These are phyloP conservation scores for Piprites chloris DNA, from an alignment of 2,113 vertebrate genomes.

Conservation along the genomic window DNA sequence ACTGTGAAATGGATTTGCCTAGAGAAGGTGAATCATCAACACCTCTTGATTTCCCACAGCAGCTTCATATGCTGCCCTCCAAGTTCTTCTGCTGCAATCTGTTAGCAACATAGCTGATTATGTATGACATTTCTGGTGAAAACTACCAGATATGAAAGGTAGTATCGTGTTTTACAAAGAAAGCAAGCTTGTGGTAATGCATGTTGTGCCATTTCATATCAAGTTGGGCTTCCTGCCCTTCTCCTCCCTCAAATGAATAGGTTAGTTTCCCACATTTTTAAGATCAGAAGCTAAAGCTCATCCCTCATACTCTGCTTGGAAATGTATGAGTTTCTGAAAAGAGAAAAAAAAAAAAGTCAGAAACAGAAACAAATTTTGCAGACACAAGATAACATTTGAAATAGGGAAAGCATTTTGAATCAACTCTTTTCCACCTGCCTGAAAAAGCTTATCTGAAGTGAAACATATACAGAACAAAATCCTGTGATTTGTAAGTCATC, in stretches of 20 bases:
- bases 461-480: background rate
- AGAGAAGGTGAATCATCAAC: background rate
- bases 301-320: background rate
- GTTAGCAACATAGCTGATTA: background rate
- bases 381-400: background rate
- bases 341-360: background rate
- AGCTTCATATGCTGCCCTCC: background rate
- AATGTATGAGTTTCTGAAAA: background rate
- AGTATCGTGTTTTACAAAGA: background rate
- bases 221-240: background rate
- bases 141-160: background rate
- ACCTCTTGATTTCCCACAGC: background rate
- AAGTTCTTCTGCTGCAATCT: background rate
- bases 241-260: background rate
- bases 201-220: background rate
- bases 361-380: background rate
- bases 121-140: background rate
- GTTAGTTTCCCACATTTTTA: background rate
- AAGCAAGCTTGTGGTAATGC: background rate
- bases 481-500: background rate
- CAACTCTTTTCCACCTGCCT: background rate
- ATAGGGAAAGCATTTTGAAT: background rate
- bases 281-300: background rate
- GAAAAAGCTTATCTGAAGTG: background rate
- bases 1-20: background rate